phyloP scores from a whole-genome alignment of 2,113 vertebrate species.

The Neolamprologus falcicula region DNA sequence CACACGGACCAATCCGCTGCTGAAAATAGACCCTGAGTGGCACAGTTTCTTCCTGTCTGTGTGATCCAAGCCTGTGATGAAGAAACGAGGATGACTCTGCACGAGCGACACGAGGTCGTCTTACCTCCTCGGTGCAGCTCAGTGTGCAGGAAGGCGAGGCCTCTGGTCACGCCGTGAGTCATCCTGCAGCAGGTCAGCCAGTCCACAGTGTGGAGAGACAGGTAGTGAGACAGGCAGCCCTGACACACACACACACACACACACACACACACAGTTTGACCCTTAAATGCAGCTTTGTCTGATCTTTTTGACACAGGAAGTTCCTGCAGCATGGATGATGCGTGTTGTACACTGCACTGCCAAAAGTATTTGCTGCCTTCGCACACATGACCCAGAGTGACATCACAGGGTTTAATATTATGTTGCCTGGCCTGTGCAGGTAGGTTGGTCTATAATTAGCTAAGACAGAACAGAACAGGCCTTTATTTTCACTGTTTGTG shows the following conservation, averaged over 20 bases:
- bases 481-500: background rate
- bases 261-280: background rate
- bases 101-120: fast-evolving
- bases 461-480: background rate
- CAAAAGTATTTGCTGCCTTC: background rate
- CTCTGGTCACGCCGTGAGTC: constrained; percentile 84
- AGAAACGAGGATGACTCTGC: background rate
- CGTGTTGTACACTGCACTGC: background rate
- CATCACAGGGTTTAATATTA: background rate
- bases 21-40: background rate
- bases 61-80: background rate
- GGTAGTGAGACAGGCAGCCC: constrained; percentile 44
- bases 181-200: constrained; percentile 82
- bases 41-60: background rate
- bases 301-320: background rate
- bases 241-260: background rate
- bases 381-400: background rate
- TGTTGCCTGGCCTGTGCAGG: background rate
- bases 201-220: constrained; percentile 38
- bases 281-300: background rate
- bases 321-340: background rate
- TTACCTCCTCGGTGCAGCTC: constrained; percentile 86
- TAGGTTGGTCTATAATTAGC: background rate
- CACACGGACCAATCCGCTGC: background rate
- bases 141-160: constrained; percentile 90